Evolutionary conservation across 2,797 vertebrate species (phyloP), one percentile per base, ranked within the genome.

Genomic region (Paedocypris micromegethes): DNA sequence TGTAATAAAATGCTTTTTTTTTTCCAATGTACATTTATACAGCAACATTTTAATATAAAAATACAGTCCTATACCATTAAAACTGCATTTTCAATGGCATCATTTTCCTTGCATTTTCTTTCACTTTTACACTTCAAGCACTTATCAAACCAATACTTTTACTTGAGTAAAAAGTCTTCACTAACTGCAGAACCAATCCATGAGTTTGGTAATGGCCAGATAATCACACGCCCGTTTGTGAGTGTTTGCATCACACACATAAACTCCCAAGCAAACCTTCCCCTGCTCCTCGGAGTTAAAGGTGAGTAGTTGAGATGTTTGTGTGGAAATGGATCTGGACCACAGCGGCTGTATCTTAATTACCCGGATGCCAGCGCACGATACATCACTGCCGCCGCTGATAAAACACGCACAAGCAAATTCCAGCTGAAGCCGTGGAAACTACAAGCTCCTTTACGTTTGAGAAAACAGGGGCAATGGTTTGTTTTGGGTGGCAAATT

Each of bases 181-280:
- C 23, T 1, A 23, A 23, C 23, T 23, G 83, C 79, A 77, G 72
- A 83, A 82, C 82, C 76, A 83, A 83, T 83, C 75, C 77, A 46
- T 62, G 64, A 68, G 64, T 65, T 47, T 57, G 75, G 67, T 44
- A 64, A 73, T 74, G 58, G 72, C 58, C 5, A 62, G 73, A 82
- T 77, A 60, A 79, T 64, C 71, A 82, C 77, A 60, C 71, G 77
- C 62, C 74, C 55, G 74, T 73, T 62, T 72, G 57, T 46, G 39
- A 3, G 67, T 67, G 62, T 58, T 54, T 58, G 46, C 51, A 57
- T 73, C 3, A 7, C 45, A 54, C 23, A 23, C 23, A 23, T 23
- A 23, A 23, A 23, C 23, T 23, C 23, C 23, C 23, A 23, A 23
- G 23, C 23, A 23, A 23, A 23, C 23, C 23, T 23, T 23, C 23